phyloP scores from a whole-genome alignment of 23 tunicate species.

The Styela plicata region DNA sequence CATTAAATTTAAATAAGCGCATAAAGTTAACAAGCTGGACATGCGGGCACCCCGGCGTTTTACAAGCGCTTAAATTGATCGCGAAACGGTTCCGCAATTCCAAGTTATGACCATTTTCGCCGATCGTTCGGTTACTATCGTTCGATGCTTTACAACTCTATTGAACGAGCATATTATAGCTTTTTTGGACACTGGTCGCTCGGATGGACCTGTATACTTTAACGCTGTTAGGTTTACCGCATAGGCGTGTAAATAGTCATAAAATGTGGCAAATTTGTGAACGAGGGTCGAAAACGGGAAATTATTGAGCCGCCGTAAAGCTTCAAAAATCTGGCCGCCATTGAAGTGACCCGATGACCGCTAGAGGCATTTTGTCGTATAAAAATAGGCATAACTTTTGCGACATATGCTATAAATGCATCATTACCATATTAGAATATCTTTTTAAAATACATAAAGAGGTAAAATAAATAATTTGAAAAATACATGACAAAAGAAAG shows the following conservation, averaged over 20 bases:
- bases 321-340: neutral
- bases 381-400: too few species aligned
- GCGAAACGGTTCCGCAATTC: conserved; percentile 1
- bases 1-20: conserved; percentile 15
- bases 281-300: neutral
- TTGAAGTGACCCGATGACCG: neutral
- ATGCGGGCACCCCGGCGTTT: conserved; percentile 25
- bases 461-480: too few species aligned
- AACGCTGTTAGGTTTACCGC: neutral
- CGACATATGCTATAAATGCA: too few species aligned
- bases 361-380: neutral
- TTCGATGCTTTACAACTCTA: neutral
- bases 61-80: conserved; percentile 15
- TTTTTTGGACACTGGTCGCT: neutral
- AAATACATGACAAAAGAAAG: too few species aligned
- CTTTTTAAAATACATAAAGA: too few species aligned
- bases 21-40: conserved; percentile 35
- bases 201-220: neutral
- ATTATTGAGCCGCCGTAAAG: neutral
- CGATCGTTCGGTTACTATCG: neutral
- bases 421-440: too few species aligned
- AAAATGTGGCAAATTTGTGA: neutral
- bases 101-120: neutral
- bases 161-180: neutral
- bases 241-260: neutral